phyloP scores from a whole-genome alignment of 2,888 invertebrate species.

The Ischnura elegans region DNA sequence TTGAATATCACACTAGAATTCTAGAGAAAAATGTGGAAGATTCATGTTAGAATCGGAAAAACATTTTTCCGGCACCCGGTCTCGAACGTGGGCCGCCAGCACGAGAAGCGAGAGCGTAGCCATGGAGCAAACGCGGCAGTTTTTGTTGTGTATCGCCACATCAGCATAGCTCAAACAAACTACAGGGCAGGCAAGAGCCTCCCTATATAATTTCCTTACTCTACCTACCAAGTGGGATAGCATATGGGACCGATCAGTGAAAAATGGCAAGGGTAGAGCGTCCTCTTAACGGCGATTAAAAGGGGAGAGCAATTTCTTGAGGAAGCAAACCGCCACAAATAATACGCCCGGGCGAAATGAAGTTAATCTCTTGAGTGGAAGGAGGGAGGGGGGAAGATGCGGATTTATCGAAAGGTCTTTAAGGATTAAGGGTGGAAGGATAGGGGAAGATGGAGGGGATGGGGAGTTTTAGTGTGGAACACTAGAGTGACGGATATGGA shows the following conservation, averaged over 20 bases:
- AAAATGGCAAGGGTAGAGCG: neutral
- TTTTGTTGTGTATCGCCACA: no score
- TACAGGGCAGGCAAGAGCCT: no score
- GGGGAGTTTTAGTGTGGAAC: neutral
- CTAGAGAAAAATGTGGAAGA: no score
- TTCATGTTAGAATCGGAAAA: no score
- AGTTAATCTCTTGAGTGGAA: neutral
- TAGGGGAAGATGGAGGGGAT: neutral
- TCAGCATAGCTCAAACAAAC: no score
- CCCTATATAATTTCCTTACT: no score
- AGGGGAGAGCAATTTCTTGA: neutral
- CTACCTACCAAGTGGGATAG: neutral
- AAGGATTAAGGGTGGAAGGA: neutral
- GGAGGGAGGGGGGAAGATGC: neutral
- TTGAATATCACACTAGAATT: no score
- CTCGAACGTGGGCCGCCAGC: no score
- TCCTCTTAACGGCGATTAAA: neutral
- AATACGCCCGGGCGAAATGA: neutral
- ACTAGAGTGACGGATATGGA: neutral
- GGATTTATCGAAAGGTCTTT: constrained; percentile 19
- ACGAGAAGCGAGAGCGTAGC: no score
- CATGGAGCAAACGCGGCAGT: no score
- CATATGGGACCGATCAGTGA: neutral
- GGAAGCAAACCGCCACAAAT: neutral
- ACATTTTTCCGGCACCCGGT: no score